Conservation (phyloP, 2,113 vertebrate genomes). For the Atlantisia rogersi region DNA sequence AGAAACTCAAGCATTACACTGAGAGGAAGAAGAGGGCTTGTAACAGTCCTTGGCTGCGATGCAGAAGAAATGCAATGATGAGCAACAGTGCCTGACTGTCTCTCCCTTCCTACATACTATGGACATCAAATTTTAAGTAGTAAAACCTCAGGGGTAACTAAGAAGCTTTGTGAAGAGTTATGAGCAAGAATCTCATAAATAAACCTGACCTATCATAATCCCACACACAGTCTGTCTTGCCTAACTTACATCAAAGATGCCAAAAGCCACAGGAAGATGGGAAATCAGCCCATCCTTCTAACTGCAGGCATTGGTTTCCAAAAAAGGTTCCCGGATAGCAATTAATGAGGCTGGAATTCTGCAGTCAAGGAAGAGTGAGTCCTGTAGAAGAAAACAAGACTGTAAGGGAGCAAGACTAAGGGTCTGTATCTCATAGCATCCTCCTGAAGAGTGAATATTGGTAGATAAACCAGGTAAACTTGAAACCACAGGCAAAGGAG, state of each 20-base stretch:
- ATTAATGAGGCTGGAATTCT: neutral
- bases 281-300: neutral
- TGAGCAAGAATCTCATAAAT: neutral
- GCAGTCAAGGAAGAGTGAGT: neutral
- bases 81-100: neutral
- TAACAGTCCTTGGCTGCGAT: neutral
- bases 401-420: neutral
- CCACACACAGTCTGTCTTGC: neutral
- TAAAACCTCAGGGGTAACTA: neutral
- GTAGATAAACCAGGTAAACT: neutral
- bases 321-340: neutral
- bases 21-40: neutral
- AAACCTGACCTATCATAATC: neutral
- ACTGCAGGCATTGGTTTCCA: neutral
- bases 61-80: neutral
- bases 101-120: neutral
- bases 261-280: neutral
- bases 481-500: neutral
- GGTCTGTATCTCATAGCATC: fast-evolving
- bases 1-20: neutral
- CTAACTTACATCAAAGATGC: neutral
- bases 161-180: neutral
- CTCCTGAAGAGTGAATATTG: neutral
- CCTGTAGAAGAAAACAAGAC: neutral
- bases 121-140: neutral